A percentile compares a stretch with the other conserved stretches of the same genome.
phyloP scores from a whole-genome alignment of 35 echinoderm and acorn worm genomes.

The Strongylocentrotus purpuratus region DNA sequence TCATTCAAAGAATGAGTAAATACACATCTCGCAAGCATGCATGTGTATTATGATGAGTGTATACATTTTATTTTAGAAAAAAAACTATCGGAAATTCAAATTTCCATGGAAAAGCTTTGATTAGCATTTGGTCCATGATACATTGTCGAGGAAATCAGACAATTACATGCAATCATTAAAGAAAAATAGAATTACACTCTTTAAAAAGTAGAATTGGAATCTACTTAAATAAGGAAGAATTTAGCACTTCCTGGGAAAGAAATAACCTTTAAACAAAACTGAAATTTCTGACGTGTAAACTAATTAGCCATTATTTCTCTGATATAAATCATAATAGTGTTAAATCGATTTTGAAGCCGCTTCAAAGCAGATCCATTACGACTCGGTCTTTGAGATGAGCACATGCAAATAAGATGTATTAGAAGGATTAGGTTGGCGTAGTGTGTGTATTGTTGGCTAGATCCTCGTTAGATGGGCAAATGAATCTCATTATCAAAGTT shows the following conservation, averaged over 20 bases:
- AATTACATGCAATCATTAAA: no score
- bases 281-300: no score
- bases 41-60: neutral
- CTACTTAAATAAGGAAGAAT: neutral
- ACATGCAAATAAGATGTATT: neutral
- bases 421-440: neutral
- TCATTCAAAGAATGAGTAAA: no score
- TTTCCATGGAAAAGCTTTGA: no score
- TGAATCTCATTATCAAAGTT: neutral
- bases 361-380: neutral
- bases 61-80: neutral
- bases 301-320: no score
- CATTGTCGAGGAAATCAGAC: no score
- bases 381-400: neutral
- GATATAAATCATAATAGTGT: no score
- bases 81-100: neutral
- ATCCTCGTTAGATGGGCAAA: conserved; percentile 6
- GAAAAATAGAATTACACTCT: neutral
- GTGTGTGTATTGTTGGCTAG: neutral
- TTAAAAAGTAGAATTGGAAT: neutral
- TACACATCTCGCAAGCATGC: no score
- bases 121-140: no score
- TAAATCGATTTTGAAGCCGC: neutral
- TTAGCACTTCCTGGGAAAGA: no score
- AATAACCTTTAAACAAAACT: no score